These are phyloP conservation scores for Anguilla obscura DNA, from an alignment of 2,797 vertebrate species.

Conservation along the genomic window DNA sequence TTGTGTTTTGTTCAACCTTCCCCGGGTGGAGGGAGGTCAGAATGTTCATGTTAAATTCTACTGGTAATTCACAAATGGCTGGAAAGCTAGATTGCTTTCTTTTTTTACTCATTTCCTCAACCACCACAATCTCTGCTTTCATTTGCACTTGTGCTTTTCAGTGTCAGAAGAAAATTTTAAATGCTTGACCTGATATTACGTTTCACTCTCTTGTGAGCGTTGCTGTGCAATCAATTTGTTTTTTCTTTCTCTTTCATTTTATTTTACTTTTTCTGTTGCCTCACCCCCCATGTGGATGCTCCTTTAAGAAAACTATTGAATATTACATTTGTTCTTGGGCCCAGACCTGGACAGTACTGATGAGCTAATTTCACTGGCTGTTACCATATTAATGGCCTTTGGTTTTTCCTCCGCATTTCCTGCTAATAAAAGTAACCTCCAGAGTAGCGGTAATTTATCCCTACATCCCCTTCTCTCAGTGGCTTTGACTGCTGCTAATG, in stretches of 20 bases:
- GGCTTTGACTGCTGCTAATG: conserved; percentile 49
- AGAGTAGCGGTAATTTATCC: conserved; percentile 46
- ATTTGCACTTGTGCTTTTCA: conserved; percentile 47
- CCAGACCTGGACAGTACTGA: conserved; percentile 27
- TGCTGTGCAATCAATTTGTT: conserved; percentile 22
- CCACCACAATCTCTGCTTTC: conserved; percentile 48
- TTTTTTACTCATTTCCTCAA: conserved; percentile 42
- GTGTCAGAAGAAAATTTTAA: conserved; percentile 34
- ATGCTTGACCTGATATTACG: conserved; percentile 39
- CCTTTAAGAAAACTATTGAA: conserved; percentile 26
- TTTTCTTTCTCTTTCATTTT: conserved; percentile 3
- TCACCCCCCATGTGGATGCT: neutral
- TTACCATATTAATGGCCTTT: conserved; percentile 33
- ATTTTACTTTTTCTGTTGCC: neutral
- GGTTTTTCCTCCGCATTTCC: conserved; percentile 33
- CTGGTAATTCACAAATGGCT: conserved; percentile 55
- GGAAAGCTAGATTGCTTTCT: conserved; percentile 53
- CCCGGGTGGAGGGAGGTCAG: conserved; percentile 38
- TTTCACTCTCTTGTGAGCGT: conserved; percentile 21
- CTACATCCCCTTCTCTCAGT: conserved; percentile 43
- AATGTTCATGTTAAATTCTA: conserved; percentile 47
- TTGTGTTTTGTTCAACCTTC: conserved; percentile 40
- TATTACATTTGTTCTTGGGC: conserved; percentile 18
- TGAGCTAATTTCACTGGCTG: conserved; percentile 37
- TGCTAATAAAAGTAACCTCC: conserved; percentile 44